A percentile compares a stretch with the other conserved stretches of the same genome.
phyloP scores from a whole-genome alignment of 2,888 invertebrate species.

The Calameuta filiformis region DNA sequence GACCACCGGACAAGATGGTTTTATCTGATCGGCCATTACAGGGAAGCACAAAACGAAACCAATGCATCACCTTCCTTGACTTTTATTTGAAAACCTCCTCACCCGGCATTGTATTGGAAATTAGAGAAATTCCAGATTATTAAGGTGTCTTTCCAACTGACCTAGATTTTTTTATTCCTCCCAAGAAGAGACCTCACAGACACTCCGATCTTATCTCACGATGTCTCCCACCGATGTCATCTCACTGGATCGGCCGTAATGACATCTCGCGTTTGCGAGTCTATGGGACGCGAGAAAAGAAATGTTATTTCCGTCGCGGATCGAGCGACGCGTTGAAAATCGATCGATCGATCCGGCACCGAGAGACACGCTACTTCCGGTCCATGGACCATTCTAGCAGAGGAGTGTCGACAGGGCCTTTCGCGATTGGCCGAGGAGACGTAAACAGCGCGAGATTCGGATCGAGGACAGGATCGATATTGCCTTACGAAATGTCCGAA shows the following conservation, averaged over 20 bases:
- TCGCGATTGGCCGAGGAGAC: background rate
- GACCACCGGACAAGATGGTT: slow-evolving; percentile 43
- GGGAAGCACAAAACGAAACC: slow-evolving; percentile 39
- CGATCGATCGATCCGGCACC: background rate
- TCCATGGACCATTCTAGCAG: background rate
- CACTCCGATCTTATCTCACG: slow-evolving; percentile 16
- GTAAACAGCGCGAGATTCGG: background rate
- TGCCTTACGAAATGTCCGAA: background rate
- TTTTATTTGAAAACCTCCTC: slow-evolving; percentile 33
- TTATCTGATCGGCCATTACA: slow-evolving; percentile 58
- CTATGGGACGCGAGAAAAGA: background rate
- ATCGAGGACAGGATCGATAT: background rate
- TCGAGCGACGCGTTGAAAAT: background rate
- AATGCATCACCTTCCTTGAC: slow-evolving; percentile 47
- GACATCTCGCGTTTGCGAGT: too few relatives aligned
- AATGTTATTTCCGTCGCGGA: background rate
- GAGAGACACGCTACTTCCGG: background rate
- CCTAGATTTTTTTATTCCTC: slow-evolving; percentile 21
- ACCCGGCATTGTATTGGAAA: slow-evolving; percentile 12
- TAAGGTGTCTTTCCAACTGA: slow-evolving; percentile 18
- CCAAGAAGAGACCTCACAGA: slow-evolving; percentile 28
- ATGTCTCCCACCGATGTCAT: too few relatives aligned
- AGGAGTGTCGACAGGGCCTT: background rate
- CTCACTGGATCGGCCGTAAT: too few relatives aligned
- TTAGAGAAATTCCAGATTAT: slow-evolving; percentile 15